A percentile compares a stretch with the other conserved stretches of the same genome.
These are phyloP conservation scores for Neogobius melanostomus DNA, from an alignment of 2,113 vertebrate species.

Conservation along the genomic window DNA sequence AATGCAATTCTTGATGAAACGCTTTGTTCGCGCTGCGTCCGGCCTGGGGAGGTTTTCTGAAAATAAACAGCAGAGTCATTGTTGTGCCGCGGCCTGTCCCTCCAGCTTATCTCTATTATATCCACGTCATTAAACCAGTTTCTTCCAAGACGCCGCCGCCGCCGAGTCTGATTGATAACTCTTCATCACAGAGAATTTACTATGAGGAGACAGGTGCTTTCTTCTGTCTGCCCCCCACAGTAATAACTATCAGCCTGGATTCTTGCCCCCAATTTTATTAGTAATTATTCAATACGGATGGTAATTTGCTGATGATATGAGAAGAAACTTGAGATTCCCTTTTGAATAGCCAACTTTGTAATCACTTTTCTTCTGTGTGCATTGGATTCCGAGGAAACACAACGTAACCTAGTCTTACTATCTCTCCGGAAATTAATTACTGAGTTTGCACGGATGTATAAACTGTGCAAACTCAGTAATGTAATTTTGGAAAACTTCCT, in stretches of 20 bases:
- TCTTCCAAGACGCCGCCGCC: neutral
- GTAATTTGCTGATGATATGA: neutral
- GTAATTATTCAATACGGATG: neutral
- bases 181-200: slow-evolving; percentile 1
- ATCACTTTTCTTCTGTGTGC: neutral
- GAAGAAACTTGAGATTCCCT: neutral
- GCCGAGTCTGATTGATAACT: slow-evolving; percentile 18
- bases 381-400: neutral
- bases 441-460: neutral
- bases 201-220: slow-evolving; percentile 6
- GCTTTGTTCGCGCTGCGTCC: slow-evolving; percentile 7
- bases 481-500: too few species aligned
- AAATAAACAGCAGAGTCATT: slow-evolving; percentile 24
- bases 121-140: slow-evolving; percentile 19
- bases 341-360: neutral
- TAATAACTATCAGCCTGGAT: neutral
- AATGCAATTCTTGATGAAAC: slow-evolving; percentile 53
- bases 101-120: slow-evolving; percentile 31
- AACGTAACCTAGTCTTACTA: neutral
- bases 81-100: slow-evolving; percentile 23
- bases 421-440: neutral
- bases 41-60: slow-evolving; percentile 18
- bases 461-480: neutral
- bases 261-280: slow-evolving; percentile 9
- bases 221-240: neutral